phyloP scores from a whole-genome alignment of 2,113 vertebrate genomes.

The Candoia aspera region DNA sequence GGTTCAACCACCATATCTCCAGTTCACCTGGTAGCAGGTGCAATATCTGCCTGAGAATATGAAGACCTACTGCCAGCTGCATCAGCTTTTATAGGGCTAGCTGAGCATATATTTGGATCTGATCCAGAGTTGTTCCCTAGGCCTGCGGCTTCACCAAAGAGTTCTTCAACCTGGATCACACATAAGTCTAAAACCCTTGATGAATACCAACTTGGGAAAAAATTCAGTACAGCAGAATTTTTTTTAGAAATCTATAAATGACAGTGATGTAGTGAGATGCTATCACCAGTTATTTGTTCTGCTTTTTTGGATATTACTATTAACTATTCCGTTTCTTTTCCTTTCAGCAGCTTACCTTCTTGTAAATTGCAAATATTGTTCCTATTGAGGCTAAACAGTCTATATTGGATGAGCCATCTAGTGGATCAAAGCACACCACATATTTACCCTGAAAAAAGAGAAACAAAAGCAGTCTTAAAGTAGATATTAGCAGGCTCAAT shows the following conservation, averaged over 20 bases:
- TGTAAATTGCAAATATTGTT: slow-evolving; percentile 96
- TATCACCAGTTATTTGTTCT: background rate
- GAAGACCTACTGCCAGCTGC: background rate
- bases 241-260: background rate
- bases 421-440: slow-evolving; percentile 93
- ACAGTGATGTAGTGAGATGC: background rate
- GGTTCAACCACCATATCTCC: background rate
- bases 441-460: slow-evolving; percentile 88
- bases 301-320: rapidly evolving
- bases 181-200: background rate
- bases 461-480: slow-evolving; percentile 4
- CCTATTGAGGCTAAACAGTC: slow-evolving; percentile 96
- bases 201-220: too few relatives aligned
- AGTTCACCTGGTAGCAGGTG: background rate
- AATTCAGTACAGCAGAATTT: background rate
- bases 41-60: background rate
- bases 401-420: slow-evolving; percentile 97
- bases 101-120: background rate
- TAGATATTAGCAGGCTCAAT: rapidly evolving
- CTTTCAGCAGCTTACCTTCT: slow-evolving; percentile 77
- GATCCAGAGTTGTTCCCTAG: background rate
- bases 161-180: background rate
- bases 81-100: background rate
- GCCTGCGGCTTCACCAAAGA: background rate
- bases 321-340: background rate